These are phyloP conservation scores for Papilio polytes DNA, from an alignment of 1,140 invertebrate genomes.

Conservation along the genomic window DNA sequence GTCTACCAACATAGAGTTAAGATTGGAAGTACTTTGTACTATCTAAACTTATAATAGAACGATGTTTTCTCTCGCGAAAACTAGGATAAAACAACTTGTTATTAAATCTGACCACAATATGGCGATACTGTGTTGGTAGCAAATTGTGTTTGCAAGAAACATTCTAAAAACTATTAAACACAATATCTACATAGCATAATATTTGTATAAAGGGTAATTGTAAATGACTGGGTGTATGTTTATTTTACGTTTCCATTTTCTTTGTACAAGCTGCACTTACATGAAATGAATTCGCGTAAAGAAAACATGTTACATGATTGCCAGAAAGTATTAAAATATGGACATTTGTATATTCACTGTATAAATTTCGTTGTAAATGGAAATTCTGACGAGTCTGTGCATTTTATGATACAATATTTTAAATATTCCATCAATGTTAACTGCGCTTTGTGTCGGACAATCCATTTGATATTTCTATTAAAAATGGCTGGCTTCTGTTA, in stretches of 20 bases:
- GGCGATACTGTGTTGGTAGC: background rate
- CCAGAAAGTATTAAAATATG: background rate
- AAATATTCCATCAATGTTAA: background rate
- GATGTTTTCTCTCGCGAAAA: background rate
- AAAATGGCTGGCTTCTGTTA: too few species aligned
- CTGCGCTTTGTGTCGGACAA: background rate
- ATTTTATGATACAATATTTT: slow-evolving; percentile 4
- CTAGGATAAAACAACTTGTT: background rate
- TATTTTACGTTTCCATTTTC: background rate
- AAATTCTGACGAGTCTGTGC: background rate
- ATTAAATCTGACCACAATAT: slow-evolving; percentile 13
- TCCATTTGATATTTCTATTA: background rate
- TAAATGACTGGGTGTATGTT: background rate
- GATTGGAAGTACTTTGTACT: background rate
- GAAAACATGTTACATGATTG: slow-evolving; percentile 17
- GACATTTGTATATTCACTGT: background rate
- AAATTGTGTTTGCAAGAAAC: background rate
- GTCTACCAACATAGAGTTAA: background rate
- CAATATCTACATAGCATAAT: background rate
- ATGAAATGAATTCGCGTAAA: background rate
- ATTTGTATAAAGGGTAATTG: background rate
- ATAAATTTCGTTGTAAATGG: background rate
- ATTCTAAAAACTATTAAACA: background rate
- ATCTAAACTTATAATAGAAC: slow-evolving; percentile 2
- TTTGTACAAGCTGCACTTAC: background rate